phyloP scores from a whole-genome alignment of 2,113 vertebrate genomes.

The Labeo catla region DNA sequence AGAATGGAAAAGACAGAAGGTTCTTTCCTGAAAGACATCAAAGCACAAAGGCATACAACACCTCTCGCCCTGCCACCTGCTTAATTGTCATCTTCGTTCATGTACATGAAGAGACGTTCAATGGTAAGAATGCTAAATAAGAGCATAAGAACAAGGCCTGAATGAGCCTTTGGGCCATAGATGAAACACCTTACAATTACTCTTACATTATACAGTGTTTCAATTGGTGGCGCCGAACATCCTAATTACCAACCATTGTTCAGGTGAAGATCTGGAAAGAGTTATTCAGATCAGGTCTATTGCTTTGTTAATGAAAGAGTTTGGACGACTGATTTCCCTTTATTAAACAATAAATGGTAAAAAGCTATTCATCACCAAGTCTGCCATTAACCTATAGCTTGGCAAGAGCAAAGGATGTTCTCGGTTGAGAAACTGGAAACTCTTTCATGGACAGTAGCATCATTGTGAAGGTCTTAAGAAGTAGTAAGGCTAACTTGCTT shows the following conservation, averaged over 20 bases:
- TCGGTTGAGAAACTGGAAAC: neutral
- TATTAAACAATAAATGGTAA: conserved; percentile 61
- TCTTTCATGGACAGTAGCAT: neutral
- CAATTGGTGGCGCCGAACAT: conserved; percentile 6
- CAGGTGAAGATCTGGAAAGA: conserved; percentile 2
- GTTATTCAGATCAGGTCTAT: conserved; percentile 21
- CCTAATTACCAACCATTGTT: conserved; percentile 12
- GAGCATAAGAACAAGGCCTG: conserved; percentile 7
- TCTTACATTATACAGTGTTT: conserved; percentile 28
- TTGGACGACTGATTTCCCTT: conserved; percentile 49
- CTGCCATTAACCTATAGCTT: conserved; percentile 59
- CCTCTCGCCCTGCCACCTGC: neutral
- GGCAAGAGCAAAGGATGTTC: conserved; percentile 36
- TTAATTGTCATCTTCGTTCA: conserved; percentile 35
- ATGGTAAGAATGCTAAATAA: conserved; percentile 16
- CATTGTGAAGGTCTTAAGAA: neutral
- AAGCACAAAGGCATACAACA: conserved; percentile 44
- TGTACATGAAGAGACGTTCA: neutral
- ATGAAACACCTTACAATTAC: conserved; percentile 27
- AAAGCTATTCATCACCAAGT: conserved; percentile 58
- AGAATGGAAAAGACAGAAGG: conserved; percentile 13
- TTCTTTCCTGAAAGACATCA: conserved; percentile 51
- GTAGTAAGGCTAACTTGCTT: neutral
- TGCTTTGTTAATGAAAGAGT: conserved; percentile 38
- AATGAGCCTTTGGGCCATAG: neutral